Percentiles rank a stretch among this genome's conserved stretches.
phyloP scores from a whole-genome alignment of 2,888 invertebrate genomes.

The Andrena bicolor region DNA sequence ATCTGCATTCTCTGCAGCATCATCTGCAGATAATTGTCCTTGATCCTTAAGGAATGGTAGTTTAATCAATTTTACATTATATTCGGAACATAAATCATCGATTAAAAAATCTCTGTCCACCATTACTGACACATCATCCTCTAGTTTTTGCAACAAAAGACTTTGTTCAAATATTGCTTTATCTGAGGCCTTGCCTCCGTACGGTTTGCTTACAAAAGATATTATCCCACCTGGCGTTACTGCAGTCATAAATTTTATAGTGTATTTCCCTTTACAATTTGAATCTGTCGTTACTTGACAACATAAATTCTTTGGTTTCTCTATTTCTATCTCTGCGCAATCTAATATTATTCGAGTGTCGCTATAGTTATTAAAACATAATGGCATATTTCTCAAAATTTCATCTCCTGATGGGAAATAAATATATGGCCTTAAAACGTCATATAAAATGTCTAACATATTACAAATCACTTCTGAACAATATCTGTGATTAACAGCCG shows the following conservation, averaged over 20 bases:
- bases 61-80: too few relatives aligned
- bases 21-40: too few relatives aligned
- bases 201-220: not conserved
- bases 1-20: too few relatives aligned
- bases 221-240: not conserved
- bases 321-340: not conserved
- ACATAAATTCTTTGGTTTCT: not conserved
- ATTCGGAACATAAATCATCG: too few relatives aligned
- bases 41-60: too few relatives aligned
- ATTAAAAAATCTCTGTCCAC: too few relatives aligned
- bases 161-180: too few relatives aligned
- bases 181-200: not conserved
- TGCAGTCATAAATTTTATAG: not conserved
- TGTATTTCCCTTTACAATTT: not conserved
- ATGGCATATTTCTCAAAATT: not conserved
- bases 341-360: constrained; percentile 2
- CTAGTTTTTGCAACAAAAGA: too few relatives aligned
- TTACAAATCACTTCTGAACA: not conserved
- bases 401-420: not conserved
- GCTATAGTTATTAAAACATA: not conserved
- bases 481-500: not conserved
- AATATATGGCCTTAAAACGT: not conserved
- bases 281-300: not conserved
- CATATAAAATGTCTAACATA: not conserved
- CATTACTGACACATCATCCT: too few relatives aligned